Evolutionary conservation across 2,113 vertebrate genomes (phyloP), one percentile per base, ranked within the genome.

Genomic region (Oxyura jamaicensis): DNA sequence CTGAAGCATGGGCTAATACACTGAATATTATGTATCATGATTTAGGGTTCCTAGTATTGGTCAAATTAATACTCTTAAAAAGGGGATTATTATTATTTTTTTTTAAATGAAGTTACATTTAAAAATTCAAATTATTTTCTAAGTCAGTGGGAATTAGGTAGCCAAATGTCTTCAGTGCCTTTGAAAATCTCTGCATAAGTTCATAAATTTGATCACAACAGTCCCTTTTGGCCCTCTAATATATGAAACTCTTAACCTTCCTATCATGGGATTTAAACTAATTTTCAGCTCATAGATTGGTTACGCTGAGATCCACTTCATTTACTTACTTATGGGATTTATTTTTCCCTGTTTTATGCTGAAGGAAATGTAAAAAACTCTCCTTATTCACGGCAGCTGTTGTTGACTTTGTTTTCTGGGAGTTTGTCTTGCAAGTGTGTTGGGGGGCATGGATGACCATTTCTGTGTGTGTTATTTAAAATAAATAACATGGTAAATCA

Each of bases 241-340:
- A 92, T 94, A 91, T 92, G 93, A 96, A 95, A 94, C 95, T 95
- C 71, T 91, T 95, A 95, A 94, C 94, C 71, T 96, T 93, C 81
- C 25, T 79, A 80, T 52, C 93, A 80, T 56, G 92, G 90, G 96
- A 96, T 94, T 96, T 94, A 85, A 96, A 96, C 86, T 92, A 96
- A 96, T 96, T 95, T 96, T 96, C 95, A 93, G 66, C 74, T 96
- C 93, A 76, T 92, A 95, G 96, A 93, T 94, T 94, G 92, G 95
- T 96, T 96, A 96, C 56, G 63, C 93, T 96, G 95, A 97, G 96
- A 97, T 97, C 96, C 96, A 96, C 96, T 96, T 96, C 93, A 97
- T 97, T 97, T 97, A 96, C 93, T 96, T 95, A 93, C 83, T 96
- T 88, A 96, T 96, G 93, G 92, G 88, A 93, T 96, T 97, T 96